Evolutionary conservation across 2,888 invertebrate species (phyloP), one percentile per base, ranked within the genome.

Genomic region (Acanthosepion esculentum): DNA sequence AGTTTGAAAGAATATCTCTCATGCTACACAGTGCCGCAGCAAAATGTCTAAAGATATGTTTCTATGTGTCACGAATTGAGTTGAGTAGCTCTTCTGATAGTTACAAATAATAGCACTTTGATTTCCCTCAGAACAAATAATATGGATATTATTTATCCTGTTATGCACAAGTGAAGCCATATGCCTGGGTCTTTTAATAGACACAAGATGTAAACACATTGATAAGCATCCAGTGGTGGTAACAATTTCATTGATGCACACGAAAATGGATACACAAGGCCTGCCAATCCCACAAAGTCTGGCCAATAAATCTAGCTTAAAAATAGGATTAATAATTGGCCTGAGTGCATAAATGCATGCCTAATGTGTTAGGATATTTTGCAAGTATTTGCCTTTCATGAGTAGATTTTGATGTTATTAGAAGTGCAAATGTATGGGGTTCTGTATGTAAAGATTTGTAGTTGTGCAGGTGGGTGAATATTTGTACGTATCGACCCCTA

Each of bases 281-380:
- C 12, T n/a, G 12, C 78, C 33, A 33, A 78, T 78, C 78, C n/a
- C n/a, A 78, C n/a, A 78, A 78, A 78, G 78, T 78, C 59, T 20
- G 59, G 20, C 26, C 78, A 78, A 78, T 78, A 78, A 78, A 78
- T 78, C 78, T 78, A 15, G 78, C n/a, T n/a, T 78, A 78, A 78
- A 78, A 78, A 78, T 78, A 78, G n/a, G n/a, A 78, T 78, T 78
- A n/a, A 78, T 78, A 78, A 78, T 78, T 33, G 78, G 78, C 78
- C 12, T 78, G 0, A n/a, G n/a, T 15, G 78, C 78, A 78, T 78
- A n/a, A 78, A 78, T 78, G 78, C 78, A 78, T 78, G 78, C n/a
- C 18, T 78, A 78, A 78, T 78, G 78, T 78, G 23, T 78, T 78
- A 78, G 78, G 33, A 78, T 78, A n/a, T 78, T 78, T 78, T 78